phyloP scores from a whole-genome alignment of 1,140 invertebrate genomes.

The Planococcus citri region DNA sequence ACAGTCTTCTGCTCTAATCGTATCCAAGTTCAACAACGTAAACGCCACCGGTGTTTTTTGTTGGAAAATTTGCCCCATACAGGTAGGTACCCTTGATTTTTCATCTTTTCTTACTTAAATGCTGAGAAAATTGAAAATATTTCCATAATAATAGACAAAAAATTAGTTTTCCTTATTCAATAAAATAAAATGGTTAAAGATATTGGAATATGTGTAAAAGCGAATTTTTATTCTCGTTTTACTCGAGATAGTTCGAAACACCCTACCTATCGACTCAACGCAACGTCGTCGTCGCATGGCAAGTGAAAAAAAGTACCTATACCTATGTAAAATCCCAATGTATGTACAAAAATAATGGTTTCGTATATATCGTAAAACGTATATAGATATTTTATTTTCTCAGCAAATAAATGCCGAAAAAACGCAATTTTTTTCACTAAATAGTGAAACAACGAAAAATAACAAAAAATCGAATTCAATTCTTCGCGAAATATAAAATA shows the following conservation, averaged over 20 bases:
- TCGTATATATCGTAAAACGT: neutral
- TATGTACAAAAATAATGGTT: neutral
- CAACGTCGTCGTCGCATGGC: too few relatives aligned
- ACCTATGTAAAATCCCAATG: neutral
- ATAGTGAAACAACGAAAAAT: neutral
- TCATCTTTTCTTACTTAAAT: too few relatives aligned
- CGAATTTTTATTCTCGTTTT: too few relatives aligned
- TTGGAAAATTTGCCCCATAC: too few relatives aligned
- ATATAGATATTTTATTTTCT: neutral
- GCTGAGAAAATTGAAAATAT: too few relatives aligned
- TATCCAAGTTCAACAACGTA: too few relatives aligned
- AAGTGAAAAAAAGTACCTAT: neutral
- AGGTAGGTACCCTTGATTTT: too few relatives aligned
- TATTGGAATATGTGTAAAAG: too few relatives aligned
- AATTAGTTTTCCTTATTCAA: neutral
- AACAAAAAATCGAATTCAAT: neutral
- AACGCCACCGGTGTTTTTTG: too few relatives aligned
- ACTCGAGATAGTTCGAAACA: too few relatives aligned
- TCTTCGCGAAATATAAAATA: neutral
- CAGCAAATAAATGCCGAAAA: neutral
- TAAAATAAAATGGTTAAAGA: neutral
- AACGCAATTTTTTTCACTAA: conserved; percentile 4
- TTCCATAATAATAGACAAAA: neutral
- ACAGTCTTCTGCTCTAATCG: too few relatives aligned
- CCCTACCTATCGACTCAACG: too few relatives aligned